These are phyloP conservation scores for Tridacna gigas DNA, from an alignment of 2,888 invertebrate species.

Conservation along the genomic window DNA sequence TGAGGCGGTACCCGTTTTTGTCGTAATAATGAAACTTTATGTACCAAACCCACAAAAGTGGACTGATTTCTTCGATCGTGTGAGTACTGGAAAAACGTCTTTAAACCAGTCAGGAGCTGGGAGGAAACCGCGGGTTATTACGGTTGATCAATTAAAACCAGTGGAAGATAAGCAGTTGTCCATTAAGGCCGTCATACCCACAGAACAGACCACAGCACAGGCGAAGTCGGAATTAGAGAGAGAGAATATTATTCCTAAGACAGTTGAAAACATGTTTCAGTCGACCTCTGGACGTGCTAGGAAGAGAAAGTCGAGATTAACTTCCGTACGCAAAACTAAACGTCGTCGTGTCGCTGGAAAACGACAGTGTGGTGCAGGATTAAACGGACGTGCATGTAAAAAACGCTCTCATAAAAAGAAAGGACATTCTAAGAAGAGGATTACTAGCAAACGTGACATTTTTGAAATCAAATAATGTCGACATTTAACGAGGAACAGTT, in stretches of 20 bases:
- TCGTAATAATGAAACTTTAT: conserved; percentile 48
- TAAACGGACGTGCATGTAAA: not conserved
- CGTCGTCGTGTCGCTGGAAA: conserved; percentile 12
- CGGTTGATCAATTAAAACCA: conserved; percentile 21
- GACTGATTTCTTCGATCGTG: conserved; percentile 37
- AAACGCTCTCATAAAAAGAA: conserved; percentile 4
- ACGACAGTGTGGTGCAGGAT: not conserved
- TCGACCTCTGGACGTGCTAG: conserved; percentile 7
- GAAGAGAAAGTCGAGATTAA: conserved; percentile 18
- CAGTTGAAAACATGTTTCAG: conserved; percentile 33
- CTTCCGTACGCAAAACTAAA: conserved; percentile 7
- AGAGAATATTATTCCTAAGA: conserved; percentile 31
- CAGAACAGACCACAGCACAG: conserved; percentile 37
- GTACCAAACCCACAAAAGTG: conserved; percentile 56
- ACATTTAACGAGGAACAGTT: conserved; percentile 51
- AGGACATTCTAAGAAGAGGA: conserved; percentile 6
- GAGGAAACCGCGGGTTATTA: conserved; percentile 17
- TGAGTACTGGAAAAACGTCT: conserved; percentile 31
- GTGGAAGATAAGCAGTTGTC: conserved; percentile 12
- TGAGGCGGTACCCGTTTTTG: conserved; percentile 42
- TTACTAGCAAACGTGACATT: conserved; percentile 21
- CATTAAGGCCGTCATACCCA: conserved; percentile 36
- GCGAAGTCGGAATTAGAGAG: conserved; percentile 37
- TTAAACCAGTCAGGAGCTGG: conserved; percentile 35
- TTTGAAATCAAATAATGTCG: conserved; percentile 53